Base-by-base conservation (phyloP, 1,140 invertebrate genomes). In the Hyles euphorbiae region DNA sequence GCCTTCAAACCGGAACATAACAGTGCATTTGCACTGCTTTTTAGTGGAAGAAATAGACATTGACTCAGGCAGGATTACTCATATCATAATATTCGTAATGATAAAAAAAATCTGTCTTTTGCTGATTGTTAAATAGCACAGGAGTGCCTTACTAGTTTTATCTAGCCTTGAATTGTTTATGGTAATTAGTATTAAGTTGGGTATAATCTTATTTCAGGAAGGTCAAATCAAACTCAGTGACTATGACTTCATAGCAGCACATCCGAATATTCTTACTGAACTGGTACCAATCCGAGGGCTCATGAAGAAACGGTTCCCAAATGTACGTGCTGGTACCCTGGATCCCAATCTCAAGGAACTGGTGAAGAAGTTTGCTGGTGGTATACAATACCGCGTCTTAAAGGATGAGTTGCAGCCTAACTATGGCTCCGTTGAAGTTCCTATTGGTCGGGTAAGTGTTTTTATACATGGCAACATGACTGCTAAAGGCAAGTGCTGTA, bases 251-350 rank as follows among this genome's bases (percentile, higher is more conserved):
- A 72, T 95, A 2, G 81, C 97, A 44, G 93, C 94, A 4, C 94
- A 96, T 90, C 92, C 94, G 3, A 92, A 93, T 73, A 95, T 97
- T 60, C 76, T 96, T 58, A 90, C 94, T 0, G 95, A 97, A 51
- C 76, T 97, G 34, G 89, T 95, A 2, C 86, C 91, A 0, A 89
- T 97, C 49, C 89, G 94, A 70, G 95, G 95, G 22, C 73, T 96
- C 8, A 87, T 97, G 87, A 96, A 94, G 67, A 92, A 86, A 57
- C 92, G 92, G 68, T 96, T 95, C 88, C 96, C 96, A 0, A 93
- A 89, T 68, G 72, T 91, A 0, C 92, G 91, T 74, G 69, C 63
- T 61, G 94, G 94, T 83, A 95, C 93, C n/a, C 67, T 96, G 36
- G 91, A 92, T 53, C 51, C 81, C 3, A 90, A 96, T 82, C 80